Base-by-base conservation (phyloP, 2,113 vertebrate genomes). In the Tenebrosternarchus preto region DNA sequence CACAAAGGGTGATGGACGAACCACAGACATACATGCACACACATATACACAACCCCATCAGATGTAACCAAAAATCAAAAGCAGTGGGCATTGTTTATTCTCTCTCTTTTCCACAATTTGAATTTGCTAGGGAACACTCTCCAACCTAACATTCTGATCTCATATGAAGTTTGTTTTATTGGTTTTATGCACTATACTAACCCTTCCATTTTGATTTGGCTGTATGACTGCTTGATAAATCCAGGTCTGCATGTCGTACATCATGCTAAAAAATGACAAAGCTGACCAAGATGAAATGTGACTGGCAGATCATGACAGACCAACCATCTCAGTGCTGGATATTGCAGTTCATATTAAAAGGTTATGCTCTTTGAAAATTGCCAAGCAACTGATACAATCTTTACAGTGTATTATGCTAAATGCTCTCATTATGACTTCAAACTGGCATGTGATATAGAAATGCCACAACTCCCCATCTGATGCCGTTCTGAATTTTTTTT, bases 401-500 rank as follows among this genome's bases (percentile, higher is more conserved):
- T 53, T 27, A 20, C 15, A 75, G 46, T 73, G 2, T 66, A 60
- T 27, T 46, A 31, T 43, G n/a, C 57, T 33, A 25, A 61, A 80
- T 57, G 77, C 43, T 46, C 43, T 64, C 24, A 11, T 56, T 73
- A 12, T n/a, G 36, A 25, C 39, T 39, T 36, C 57, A 63, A 39
- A 79, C 60, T 81, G 66, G 46, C 73, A 77, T 53, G 31, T 19
- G n/a, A 33, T 27, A 33, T 8, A 39, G 57, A 78, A 74, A 19
- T 55, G 12, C 68, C n/a, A 57, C 15, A 31, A n/a, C 33, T 61
- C 24, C 63, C 36, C 64, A 53, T 53, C 39, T 50, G 43, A 71
- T 70, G 22, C 16, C 69, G 27, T 71, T 67, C 39, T 64, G 19
- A 56, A 27, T 57, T 72, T 76, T 72, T 76, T 59, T 2, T 83